These are phyloP conservation scores for Vidua macroura DNA, from an alignment of 2,113 vertebrate genomes.

Conservation along the genomic window DNA sequence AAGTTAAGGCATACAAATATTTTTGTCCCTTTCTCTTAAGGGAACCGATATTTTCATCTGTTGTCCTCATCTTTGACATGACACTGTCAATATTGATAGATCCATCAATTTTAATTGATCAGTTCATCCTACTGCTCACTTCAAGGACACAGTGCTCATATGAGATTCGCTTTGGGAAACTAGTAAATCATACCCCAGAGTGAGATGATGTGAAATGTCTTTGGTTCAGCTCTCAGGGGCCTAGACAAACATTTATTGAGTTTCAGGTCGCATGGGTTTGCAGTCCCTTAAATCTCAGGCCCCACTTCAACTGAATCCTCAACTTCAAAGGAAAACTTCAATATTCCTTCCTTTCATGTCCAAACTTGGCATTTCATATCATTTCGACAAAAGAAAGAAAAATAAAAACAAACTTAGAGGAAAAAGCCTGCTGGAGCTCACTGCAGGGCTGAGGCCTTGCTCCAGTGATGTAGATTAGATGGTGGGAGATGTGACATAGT, in stretches of 20 bases:
- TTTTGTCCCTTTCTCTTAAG: constrained; percentile 21
- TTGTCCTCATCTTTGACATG: not conserved
- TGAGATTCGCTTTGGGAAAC: not conserved
- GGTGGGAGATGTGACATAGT: not conserved
- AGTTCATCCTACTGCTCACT: not conserved
- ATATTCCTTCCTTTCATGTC: constrained; percentile 41
- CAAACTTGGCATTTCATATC: constrained; percentile 28
- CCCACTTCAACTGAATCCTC: not conserved
- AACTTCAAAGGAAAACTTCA: constrained; percentile 40
- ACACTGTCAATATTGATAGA: not conserved
- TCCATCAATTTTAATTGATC: constrained; percentile 2
- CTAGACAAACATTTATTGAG: constrained; percentile 42
- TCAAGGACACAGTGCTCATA: not conserved
- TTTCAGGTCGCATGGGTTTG: not conserved
- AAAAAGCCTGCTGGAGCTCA: constrained; percentile 18
- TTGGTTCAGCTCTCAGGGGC: not conserved
- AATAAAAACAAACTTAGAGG: constrained; percentile 40
- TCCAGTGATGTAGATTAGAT: constrained; percentile 9
- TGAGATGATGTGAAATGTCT: not conserved
- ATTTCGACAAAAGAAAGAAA: constrained; percentile 42
- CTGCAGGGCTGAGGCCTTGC: not conserved
- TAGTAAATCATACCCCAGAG: not conserved
- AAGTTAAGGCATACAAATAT: constrained; percentile 24
- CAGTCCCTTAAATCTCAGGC: constrained; percentile 31
- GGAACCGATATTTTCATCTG: not conserved